phyloP scores from a whole-genome alignment of 2,113 vertebrate species.

The Athene noctua region DNA sequence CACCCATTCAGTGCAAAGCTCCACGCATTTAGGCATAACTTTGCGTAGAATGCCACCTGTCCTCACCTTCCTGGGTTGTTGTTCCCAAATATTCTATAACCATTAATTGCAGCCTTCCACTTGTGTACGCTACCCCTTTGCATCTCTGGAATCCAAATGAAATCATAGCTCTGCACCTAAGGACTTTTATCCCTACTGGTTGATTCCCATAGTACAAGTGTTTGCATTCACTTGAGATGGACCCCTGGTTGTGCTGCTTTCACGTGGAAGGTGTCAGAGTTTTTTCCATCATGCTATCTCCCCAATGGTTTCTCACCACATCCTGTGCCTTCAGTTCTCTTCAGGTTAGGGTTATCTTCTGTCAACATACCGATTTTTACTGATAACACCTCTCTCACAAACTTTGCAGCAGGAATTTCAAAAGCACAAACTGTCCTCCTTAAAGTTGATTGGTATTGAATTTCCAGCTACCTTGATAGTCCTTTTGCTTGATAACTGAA shows the following conservation, averaged over 20 bases:
- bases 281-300: background rate
- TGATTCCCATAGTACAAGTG: background rate
- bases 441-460: background rate
- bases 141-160: background rate
- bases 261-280: background rate
- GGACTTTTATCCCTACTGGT: background rate
- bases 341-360: background rate
- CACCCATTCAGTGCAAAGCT: background rate
- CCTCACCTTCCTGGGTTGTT: background rate
- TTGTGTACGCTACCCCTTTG: background rate
- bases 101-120: background rate
- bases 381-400: background rate
- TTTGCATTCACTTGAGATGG: background rate
- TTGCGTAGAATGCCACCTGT: background rate
- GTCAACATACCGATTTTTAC: background rate
- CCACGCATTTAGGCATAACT: background rate
- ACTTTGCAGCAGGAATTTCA: background rate
- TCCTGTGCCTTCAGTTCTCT: background rate
- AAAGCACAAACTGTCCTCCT: background rate
- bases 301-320: background rate
- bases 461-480: background rate
- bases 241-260: background rate
- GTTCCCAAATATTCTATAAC: background rate
- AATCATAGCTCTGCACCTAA: background rate
- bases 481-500: background rate